Conservation (phyloP, 1,140 invertebrate species). For the Bombus waltoni region DNA sequence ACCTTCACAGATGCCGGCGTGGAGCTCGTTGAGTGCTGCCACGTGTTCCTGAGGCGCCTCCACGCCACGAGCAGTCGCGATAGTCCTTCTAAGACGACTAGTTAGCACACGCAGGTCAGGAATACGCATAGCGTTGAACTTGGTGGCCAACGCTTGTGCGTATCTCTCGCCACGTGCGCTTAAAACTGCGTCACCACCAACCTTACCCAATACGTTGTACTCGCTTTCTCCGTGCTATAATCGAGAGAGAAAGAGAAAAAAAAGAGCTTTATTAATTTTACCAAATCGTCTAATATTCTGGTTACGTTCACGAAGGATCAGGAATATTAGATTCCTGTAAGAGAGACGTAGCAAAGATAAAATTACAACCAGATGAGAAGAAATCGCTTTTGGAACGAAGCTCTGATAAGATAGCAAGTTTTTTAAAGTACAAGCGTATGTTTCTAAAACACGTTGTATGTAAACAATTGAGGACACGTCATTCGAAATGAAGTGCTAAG, state of each 20-base stretch:
- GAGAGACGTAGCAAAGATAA: not conserved
- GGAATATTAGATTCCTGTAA: too few species aligned
- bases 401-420: conserved; percentile 9
- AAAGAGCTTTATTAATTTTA: not conserved
- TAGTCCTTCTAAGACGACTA: conserved; percentile 92
- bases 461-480: not conserved
- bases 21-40: conserved; percentile 92
- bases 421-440: not conserved
- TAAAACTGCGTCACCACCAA: conserved; percentile 94
- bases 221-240: conserved; percentile 95
- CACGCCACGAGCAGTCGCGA: conserved; percentile 92
- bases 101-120: conserved; percentile 93
- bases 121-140: conserved; percentile 87
- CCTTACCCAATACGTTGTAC: conserved; percentile 94
- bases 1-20: conserved; percentile 96
- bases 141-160: conserved; percentile 88
- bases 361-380: not conserved
- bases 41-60: conserved; percentile 91
- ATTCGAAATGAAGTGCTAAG: not conserved
- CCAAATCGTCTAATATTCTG: too few species aligned
- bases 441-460: not conserved
- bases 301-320: not conserved
- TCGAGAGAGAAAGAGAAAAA: not conserved
- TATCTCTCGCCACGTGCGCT: conserved; percentile 92
- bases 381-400: not conserved